Percentiles rank a stretch among this genome's conserved stretches.
Evolutionary conservation across 1,140 invertebrate species (phyloP).

Genomic region (Planococcus citri): DNA sequence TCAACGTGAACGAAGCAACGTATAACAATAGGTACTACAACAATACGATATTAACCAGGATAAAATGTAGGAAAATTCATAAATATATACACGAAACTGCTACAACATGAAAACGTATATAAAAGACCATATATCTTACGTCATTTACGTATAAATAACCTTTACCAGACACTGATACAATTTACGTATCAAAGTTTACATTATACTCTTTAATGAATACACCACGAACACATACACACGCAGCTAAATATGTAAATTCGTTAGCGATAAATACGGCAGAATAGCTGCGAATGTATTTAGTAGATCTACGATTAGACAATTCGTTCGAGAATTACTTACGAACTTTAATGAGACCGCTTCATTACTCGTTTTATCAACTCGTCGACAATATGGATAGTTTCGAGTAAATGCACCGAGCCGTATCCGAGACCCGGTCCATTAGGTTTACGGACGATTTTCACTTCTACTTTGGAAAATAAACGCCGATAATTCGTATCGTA

Average conservation of each 20-base stretch:
- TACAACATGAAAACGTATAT: not conserved
- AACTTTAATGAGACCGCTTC: not conserved
- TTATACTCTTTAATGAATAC: no score
- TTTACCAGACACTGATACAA: not conserved
- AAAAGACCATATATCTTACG: not conserved
- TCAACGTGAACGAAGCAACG: no score
- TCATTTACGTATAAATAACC: constrained; percentile 3
- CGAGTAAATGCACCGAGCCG: not conserved
- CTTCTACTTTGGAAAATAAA: not conserved
- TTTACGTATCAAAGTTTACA: not conserved
- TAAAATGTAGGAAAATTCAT: no score
- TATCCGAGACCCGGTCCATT: not conserved
- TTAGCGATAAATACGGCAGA: no score
- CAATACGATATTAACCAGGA: no score
- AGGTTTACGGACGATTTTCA: not conserved
- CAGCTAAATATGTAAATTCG: no score
- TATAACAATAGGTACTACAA: no score
- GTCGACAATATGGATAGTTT: not conserved
- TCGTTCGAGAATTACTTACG: no score
- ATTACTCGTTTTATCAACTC: not conserved
- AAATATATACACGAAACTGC: not conserved
- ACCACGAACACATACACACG: no score
- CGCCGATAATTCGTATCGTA: not conserved
- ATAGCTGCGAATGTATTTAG: no score
- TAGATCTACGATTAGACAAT: no score